phyloP scores from a whole-genome alignment of 2,888 invertebrate genomes.

The Apamea crenata region DNA sequence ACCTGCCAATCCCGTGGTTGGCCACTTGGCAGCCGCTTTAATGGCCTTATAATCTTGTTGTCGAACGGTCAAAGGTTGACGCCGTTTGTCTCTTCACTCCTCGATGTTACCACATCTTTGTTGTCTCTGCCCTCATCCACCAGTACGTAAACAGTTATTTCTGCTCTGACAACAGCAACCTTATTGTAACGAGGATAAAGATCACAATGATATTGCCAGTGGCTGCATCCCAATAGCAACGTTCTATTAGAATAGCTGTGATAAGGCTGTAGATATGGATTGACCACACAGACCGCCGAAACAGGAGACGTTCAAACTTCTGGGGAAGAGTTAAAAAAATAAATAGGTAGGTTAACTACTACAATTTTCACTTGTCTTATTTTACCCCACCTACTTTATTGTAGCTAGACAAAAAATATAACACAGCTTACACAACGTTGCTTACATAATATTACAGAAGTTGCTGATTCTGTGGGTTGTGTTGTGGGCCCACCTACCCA shows the following conservation, averaged over 20 bases:
- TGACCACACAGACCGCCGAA: neutral
- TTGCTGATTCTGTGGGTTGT: too few species aligned
- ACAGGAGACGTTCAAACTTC: neutral
- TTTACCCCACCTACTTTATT: neutral
- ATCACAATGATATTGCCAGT: neutral
- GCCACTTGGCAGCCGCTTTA: constrained; percentile 41
- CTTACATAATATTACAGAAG: too few species aligned
- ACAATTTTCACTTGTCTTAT: neutral
- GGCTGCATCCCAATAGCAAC: neutral
- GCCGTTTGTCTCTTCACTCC: neutral
- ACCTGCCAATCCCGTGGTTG: constrained; percentile 46
- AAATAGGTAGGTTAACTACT: neutral
- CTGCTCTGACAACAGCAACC: neutral
- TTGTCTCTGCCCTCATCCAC: neutral
- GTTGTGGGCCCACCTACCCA: neutral
- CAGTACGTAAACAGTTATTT: neutral
- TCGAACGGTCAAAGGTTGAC: constrained; percentile 12
- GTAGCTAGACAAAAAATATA: neutral
- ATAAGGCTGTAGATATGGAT: neutral
- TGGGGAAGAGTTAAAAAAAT: neutral
- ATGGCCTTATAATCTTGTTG: constrained; percentile 12
- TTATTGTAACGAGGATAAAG: neutral
- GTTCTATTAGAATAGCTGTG: neutral
- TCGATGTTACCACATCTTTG: neutral
- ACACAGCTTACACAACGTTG: neutral